Evolutionary conservation across 2,113 vertebrate genomes (phyloP).

Genomic region (Chaenogobius annularis): DNA sequence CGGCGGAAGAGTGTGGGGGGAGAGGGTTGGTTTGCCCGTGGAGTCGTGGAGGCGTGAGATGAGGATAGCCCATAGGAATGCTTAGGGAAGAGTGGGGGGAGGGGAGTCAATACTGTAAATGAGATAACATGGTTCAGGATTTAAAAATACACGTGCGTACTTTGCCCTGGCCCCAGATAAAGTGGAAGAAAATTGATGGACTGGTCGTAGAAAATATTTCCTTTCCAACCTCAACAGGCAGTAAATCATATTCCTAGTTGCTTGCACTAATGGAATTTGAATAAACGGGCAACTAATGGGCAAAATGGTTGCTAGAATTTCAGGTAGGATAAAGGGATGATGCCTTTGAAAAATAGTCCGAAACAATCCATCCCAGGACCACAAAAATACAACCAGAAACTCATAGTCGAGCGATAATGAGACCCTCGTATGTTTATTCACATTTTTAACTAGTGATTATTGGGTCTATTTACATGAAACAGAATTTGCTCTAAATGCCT

Average conservation of each 20-base stretch:
- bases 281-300: too few relatives aligned
- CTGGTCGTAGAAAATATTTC: too few relatives aligned
- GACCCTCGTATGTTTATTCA: too few relatives aligned
- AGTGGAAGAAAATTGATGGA: too few relatives aligned
- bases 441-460: too few relatives aligned
- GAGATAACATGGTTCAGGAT: background rate
- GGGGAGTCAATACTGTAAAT: conserved; percentile 14
- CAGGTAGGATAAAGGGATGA: background rate
- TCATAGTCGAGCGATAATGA: too few relatives aligned
- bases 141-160: too few relatives aligned
- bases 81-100: conserved; percentile 9
- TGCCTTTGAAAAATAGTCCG: too few relatives aligned
- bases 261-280: background rate
- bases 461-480: too few relatives aligned
- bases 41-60: conserved; percentile 45
- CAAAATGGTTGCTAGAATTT: background rate
- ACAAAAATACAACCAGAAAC: background rate
- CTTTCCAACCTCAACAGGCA: too few relatives aligned
- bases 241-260: background rate
- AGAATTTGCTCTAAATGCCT: too few relatives aligned
- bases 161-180: too few relatives aligned
- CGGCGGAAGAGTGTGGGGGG: conserved; percentile 2
- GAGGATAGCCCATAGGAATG: conserved; percentile 19
- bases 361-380: background rate
- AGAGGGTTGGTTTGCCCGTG: conserved; percentile 16